Base-by-base conservation (phyloP, 2,888 invertebrate species). In the Frankliniella intonsa region DNA sequence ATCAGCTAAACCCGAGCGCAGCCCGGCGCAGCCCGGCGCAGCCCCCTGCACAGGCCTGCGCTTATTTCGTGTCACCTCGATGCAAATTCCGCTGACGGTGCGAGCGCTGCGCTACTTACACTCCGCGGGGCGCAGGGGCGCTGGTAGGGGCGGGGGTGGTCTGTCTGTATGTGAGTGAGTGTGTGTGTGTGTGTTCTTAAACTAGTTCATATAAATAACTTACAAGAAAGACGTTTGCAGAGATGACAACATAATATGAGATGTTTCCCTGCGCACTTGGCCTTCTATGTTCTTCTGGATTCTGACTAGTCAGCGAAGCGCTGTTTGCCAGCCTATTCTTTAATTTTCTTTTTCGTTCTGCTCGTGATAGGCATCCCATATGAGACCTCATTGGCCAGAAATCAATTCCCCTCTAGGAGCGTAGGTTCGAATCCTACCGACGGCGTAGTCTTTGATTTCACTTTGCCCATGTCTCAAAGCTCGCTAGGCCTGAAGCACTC, bases 351-450 rank as follows among this genome's bases (percentile, higher is more conserved):
- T 14, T 55, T 9, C 19, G 11, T 14, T 0, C 14, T 14, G 55
- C 0, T 55, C 14, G 5, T 12, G 14, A 38, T 38, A 5, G 5
- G 2, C 38, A 5, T 55, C 11, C 55, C 55, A 55, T 5, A 55
- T 12, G 17, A 55, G 5, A 55, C 81, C 38, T 80, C 19, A 80
- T 81, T 82, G 5, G n/a, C 81, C 84, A 84, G 84, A 84, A 85
- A 84, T 84, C 85, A 84, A 84, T 84, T 94, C 94, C 93, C 93
- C 93, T 94, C 93, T 94, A 93, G 93, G 93, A 93, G 94, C 94
- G 93, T 93, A 94, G 94, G 94, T 94, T 94, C 94, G 93, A 94
- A 93, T 94, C 93, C 93, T 94, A 93, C 93, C 93, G 93, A 92
- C 93, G 93, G 93, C 93, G 94, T 86, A 86, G 0, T 8, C 83